Percentiles rank a stretch among this genome's conserved stretches.
Evolutionary conservation across 2,113 vertebrate genomes (phyloP).

Genomic region (Patagioenas fasciata): DNA sequence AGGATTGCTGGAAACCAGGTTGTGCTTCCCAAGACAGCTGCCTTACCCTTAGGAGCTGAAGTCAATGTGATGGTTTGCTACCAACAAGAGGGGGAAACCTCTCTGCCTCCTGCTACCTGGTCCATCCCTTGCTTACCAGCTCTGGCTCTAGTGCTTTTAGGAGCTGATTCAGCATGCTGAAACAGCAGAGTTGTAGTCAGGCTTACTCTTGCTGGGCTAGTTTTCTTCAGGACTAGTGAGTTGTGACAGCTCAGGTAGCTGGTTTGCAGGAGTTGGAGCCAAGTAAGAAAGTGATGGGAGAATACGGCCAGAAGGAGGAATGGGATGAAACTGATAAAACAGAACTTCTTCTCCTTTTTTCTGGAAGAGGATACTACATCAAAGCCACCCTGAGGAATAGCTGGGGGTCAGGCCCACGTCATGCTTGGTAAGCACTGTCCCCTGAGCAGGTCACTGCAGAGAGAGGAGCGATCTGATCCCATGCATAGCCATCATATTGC

Average conservation of each 20-base stretch:
- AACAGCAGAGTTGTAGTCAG: neutral
- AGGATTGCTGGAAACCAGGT: neutral
- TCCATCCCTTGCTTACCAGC: neutral
- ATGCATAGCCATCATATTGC: rapidly evolving
- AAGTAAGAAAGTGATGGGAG: neutral
- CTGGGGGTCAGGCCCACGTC: rapidly evolving
- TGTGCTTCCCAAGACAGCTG: neutral
- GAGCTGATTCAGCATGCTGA: neutral
- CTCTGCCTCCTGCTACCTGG: neutral
- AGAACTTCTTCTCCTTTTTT: neutral
- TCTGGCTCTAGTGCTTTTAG: neutral
- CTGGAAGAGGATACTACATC: neutral
- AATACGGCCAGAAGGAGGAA: neutral
- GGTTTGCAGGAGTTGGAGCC: neutral
- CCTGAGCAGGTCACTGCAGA: neutral
- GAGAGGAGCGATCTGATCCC: neutral
- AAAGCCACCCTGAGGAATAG: neutral
- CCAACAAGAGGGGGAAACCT: neutral
- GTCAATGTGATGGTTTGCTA: neutral
- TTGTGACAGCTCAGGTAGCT: neutral
- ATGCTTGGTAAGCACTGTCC: neutral
- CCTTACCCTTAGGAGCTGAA: neutral
- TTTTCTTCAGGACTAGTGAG: neutral
- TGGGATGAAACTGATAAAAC: neutral
- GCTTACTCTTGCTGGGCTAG: neutral